These are phyloP conservation scores for Pseudomyrmex cubaensis DNA, from an alignment of 1,140 invertebrate genomes.

Conservation along the genomic window DNA sequence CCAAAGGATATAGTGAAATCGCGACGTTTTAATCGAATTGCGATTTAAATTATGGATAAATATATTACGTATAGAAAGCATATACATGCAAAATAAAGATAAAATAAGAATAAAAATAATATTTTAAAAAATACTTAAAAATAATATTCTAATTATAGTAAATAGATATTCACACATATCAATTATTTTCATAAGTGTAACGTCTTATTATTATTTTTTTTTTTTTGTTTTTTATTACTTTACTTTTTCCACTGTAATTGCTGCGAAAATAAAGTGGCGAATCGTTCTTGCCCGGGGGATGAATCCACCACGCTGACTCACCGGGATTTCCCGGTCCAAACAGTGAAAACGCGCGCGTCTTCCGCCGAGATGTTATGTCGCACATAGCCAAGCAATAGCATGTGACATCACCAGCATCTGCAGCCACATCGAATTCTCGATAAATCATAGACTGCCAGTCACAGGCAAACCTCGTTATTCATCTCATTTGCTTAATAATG, in stretches of 20 bases:
- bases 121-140: slow-evolving; percentile 3
- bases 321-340: slow-evolving; percentile 41
- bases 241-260: slow-evolving; percentile 26
- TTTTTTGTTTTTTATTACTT: slow-evolving; percentile 7
- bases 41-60: not conserved
- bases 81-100: not conserved
- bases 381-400: slow-evolving; percentile 6
- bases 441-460: slow-evolving; percentile 43
- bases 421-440: slow-evolving; percentile 10
- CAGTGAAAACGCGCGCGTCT: slow-evolving; percentile 24
- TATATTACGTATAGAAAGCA: not conserved
- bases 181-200: not conserved
- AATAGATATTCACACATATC: not conserved
- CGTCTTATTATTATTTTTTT: slow-evolving; percentile 12
- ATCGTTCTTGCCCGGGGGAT: slow-evolving; percentile 42
- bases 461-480: slow-evolving; percentile 34
- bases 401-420: slow-evolving; percentile 33
- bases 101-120: not conserved
- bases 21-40: not conserved
- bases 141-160: not conserved
- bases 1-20: not conserved
- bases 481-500: slow-evolving; percentile 57
- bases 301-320: slow-evolving; percentile 58
- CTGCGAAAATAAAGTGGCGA: slow-evolving; percentile 7
- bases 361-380: slow-evolving; percentile 38